Evolutionary conservation across 2,797 vertebrate species (phyloP), one percentile per base, ranked within the genome.

Genomic region (Aphelocoma californica): DNA sequence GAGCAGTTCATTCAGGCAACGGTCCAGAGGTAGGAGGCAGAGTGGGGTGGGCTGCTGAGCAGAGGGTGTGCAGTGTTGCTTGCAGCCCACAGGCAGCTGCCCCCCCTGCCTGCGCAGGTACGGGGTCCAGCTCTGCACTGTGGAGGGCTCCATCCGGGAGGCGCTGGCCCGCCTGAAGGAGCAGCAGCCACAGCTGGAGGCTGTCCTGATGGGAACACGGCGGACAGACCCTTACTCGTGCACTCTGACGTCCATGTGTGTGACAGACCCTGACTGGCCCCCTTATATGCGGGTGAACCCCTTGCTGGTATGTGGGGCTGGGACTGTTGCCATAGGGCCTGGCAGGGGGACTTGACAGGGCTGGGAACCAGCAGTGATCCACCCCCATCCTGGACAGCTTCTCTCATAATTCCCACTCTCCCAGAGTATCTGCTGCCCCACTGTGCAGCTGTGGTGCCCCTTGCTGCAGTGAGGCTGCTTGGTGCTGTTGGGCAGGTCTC

Each of bases 1-100:
- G 99, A 99, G 94, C 98, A 98, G 87, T 99, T 99, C 95, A 98
- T 99, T n/a, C 98, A 99, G 96, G 98, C 99, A 34, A 99, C 99
- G 0, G 98, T 98, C 64, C 98, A 98, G 96, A 98, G 99, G 99
- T 97, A 96, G 8, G 7, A 50, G 54, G 50, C 28, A 8, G 29
- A 13, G 38, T 3, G 60, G 47, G 36, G 29, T 4, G 14, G 17
- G 42, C 45, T 8, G 17, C 60, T 1, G 6, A 25, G 8, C 21
- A 3, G n/a, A 36, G 26, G 21, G 4, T 3, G 10, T 62, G 51
- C 47, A 12, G 38, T 0, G 0, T 26, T 17, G 44, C 66, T 48
- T 4, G 1, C 64, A 26, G 81, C 69, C 60, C 0, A 0, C 6
- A 18, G 50, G n/a, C 72, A 81, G 34, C 74, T 70, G 26, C 40